phyloP scores from a whole-genome alignment of 2,797 vertebrate genomes.

The Vireo griseus region DNA sequence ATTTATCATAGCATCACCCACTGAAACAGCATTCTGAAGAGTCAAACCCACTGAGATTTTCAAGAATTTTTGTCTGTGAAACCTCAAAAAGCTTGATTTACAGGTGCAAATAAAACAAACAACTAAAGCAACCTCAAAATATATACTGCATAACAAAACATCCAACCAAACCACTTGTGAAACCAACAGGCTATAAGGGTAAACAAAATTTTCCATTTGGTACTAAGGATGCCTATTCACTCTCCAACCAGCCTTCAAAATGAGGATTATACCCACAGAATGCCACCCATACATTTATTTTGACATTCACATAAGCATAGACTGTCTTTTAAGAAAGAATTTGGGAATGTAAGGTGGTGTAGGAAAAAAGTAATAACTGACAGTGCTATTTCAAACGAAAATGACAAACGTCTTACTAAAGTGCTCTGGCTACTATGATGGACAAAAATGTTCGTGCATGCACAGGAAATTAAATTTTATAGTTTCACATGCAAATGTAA shows the following conservation, averaged over 20 bases:
- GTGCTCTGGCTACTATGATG: not conserved
- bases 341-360: not conserved
- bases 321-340: not conserved
- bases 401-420: not conserved
- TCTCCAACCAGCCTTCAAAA: not conserved
- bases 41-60: not conserved
- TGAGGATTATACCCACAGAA: not conserved
- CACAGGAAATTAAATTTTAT: not conserved
- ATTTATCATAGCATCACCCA: not conserved
- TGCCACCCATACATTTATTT: not conserved
- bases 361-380: not conserved
- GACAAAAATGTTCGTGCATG: not conserved
- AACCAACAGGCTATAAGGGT: not conserved
- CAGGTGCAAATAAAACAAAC: not conserved
- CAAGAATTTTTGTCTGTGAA: not conserved
- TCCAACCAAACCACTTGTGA: not conserved
- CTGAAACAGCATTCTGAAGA: not conserved
- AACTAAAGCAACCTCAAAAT: not conserved
- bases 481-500: not conserved
- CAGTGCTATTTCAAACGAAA: not conserved
- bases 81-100: not conserved
- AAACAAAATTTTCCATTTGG: not conserved
- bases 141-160: not conserved
- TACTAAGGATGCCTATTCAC: not conserved
- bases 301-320: not conserved